phyloP scores from a whole-genome alignment of 2,888 invertebrate genomes.

The Podotricha telesiphe region DNA sequence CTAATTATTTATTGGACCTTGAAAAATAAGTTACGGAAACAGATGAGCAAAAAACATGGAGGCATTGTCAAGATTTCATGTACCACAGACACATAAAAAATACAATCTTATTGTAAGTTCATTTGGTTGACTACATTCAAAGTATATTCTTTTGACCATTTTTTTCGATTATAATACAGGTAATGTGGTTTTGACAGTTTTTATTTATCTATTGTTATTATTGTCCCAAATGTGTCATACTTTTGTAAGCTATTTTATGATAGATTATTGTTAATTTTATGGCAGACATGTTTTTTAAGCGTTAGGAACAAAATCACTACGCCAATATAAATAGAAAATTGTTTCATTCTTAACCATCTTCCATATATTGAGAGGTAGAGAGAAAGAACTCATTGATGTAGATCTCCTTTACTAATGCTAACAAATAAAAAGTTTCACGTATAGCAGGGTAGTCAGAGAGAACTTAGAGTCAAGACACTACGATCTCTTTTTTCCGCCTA shows the following conservation, averaged over 20 bases:
- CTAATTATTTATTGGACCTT: constrained; percentile 36
- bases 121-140: background rate
- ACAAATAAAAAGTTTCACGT: no score
- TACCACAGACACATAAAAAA: constrained; percentile 39
- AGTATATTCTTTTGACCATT: constrained; percentile 9
- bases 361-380: no score
- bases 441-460: no score
- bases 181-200: constrained; percentile 5
- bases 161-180: constrained; percentile 1
- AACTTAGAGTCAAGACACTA: no score
- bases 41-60: constrained; percentile 43
- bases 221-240: background rate
- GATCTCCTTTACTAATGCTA: no score
- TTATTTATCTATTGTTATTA: background rate
- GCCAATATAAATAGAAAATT: no score
- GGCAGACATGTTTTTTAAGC: no score
- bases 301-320: no score
- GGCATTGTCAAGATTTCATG: constrained; percentile 44
- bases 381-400: no score
- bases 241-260: background rate
- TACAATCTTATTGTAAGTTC: constrained; percentile 24
- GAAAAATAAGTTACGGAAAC: constrained; percentile 43
- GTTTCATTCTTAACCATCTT: no score
- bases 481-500: no score
- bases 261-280: no score